Base-by-base conservation (phyloP, 2,113 vertebrate genomes). In the Elanoides forficatus region DNA sequence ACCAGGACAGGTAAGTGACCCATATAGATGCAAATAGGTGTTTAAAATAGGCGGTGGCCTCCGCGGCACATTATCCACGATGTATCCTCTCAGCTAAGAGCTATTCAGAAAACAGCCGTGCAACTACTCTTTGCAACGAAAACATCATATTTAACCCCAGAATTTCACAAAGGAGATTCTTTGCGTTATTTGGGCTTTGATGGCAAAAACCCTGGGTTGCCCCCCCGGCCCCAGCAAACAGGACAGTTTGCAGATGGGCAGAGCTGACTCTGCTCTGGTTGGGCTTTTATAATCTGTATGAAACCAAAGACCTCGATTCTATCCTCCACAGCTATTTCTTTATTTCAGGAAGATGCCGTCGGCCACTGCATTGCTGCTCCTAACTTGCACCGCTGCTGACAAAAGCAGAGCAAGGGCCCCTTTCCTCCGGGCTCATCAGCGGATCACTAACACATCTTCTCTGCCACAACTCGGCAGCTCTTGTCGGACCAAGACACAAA, bases 51-150 rank as follows among this genome's bases (percentile, higher is more conserved):
- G 19, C 12, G 45, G 34, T 32, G 45, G 52, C 48, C 36, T 60
- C 17, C 1, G 0, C 53, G 40, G 29, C 38, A 26, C 7, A 0
- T 73, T 58, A 52, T 13, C 30, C 63, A 47, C 27, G 52, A n/a
- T 2, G 8, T 9, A 42, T 13, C 27, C 71, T 29, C 34, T 47
- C 90, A 67, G 6, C 29, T 26, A 50, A 50, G 16, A 73, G 5
- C 29, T 59, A 17, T 36, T 74, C 47, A 50, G 32, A 53, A 65
- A 85, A 18, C 15, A 60, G 25, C 36, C 50, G 47, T 1, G 34
- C 16, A 27, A 23, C 34, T 30, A 15, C 4, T 25, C 59, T 66
- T 52, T 65, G 45, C 45, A 65, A 43, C 34, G 55, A 78, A 85
- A 88, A 68, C n/a, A 5, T 4, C 19, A 10, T 12, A 5, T 79